phyloP scores from a whole-genome alignment of 2,888 invertebrate species.

The Falcaria lacertinaria region DNA sequence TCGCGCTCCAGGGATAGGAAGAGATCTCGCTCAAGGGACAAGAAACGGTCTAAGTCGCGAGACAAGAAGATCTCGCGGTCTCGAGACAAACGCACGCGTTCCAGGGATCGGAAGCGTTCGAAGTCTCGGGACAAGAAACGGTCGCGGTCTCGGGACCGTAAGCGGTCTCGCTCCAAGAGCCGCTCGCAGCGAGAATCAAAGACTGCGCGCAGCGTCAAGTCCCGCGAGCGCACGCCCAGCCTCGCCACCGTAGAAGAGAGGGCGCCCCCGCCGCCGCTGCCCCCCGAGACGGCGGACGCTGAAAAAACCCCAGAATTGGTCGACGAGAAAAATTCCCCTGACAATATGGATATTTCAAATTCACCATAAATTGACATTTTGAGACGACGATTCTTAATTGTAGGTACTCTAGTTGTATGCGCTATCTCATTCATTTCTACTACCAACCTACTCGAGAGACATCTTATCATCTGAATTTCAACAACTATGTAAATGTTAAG shows the following conservation, averaged over 20 bases:
- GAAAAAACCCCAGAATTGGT: slow-evolving; percentile 47
- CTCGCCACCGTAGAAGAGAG: slow-evolving; percentile 52
- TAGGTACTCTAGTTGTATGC: neutral
- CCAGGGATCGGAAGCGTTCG: slow-evolving; percentile 69
- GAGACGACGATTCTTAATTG: neutral
- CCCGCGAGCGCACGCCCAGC: slow-evolving; percentile 58
- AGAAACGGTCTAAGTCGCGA: slow-evolving; percentile 79
- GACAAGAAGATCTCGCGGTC: slow-evolving; percentile 80
- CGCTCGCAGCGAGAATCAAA: slow-evolving; percentile 64
- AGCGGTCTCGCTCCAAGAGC: slow-evolving; percentile 67
- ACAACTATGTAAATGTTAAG: slow-evolving; percentile 1
- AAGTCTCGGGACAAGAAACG: slow-evolving; percentile 68
- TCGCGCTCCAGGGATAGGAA: slow-evolving; percentile 68
- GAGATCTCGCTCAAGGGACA: slow-evolving; percentile 69
- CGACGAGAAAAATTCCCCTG: slow-evolving; percentile 81
- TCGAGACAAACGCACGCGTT: slow-evolving; percentile 69
- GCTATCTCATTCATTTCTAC: neutral
- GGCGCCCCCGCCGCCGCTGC: slow-evolving; percentile 18
- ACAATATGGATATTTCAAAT: slow-evolving; percentile 90
- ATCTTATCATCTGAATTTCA: slow-evolving; percentile 1
- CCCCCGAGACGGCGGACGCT: slow-evolving; percentile 20
- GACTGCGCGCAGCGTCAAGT: slow-evolving; percentile 56
- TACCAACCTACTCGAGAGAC: neutral
- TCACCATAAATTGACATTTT: slow-evolving; percentile 76
- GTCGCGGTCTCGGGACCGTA: slow-evolving; percentile 64